Conservation (phyloP, 2,797 vertebrate genomes). For the Danio albolineatus region DNA sequence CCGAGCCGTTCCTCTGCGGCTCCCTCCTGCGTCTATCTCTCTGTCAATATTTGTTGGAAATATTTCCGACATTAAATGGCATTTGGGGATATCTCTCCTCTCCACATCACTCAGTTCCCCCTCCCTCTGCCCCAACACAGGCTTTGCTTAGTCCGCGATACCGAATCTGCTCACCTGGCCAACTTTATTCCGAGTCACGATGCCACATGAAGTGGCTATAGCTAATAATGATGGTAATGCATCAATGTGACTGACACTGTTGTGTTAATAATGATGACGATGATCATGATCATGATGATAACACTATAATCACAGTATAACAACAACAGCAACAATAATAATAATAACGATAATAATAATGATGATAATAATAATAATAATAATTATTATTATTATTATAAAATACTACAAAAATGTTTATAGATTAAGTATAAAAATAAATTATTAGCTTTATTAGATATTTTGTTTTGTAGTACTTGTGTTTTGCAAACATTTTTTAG, state of each 20-base stretch:
- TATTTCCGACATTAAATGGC: constrained; percentile 78
- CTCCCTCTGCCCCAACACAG: constrained; percentile 20
- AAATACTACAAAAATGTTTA: not conserved
- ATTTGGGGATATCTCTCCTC: constrained; percentile 74
- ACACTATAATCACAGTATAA: no score
- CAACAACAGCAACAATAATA: not conserved
- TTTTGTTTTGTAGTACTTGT: not conserved
- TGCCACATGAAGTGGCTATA: not conserved
- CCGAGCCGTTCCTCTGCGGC: constrained; percentile 52
- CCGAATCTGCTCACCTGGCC: constrained; percentile 60
- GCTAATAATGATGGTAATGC: not conserved
- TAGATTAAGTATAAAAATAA: not conserved
- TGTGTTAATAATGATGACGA: not conserved
- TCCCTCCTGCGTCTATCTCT: constrained; percentile 62
- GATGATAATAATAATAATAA: constrained; percentile 6
- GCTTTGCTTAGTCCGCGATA: constrained; percentile 16
- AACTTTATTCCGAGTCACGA: constrained; percentile 26
- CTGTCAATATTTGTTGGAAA: constrained; percentile 74
- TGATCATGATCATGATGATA: not conserved
- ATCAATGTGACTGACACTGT: constrained; percentile 2
- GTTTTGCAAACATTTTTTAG: not conserved
- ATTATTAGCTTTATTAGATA: not conserved
- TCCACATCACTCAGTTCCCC: constrained; percentile 63
- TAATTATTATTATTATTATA: constrained; percentile 8
- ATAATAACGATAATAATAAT: constrained; percentile 1